phyloP scores from a whole-genome alignment of 2,797 vertebrate genomes.

The Corythornis leucogaster region DNA sequence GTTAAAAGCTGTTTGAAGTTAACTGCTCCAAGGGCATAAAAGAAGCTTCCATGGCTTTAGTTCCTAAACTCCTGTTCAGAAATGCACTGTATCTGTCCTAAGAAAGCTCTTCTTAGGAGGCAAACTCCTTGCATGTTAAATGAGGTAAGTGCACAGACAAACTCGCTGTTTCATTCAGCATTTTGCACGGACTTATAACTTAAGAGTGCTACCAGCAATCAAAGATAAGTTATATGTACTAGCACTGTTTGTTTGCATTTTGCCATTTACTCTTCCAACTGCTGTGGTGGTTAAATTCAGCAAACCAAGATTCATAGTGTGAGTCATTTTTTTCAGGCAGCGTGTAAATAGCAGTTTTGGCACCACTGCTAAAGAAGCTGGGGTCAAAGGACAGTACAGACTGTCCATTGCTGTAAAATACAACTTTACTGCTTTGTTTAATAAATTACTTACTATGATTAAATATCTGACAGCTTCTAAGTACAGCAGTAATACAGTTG shows the following conservation, averaged over 20 bases:
- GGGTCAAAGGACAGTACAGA: conserved; percentile 65
- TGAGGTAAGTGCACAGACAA: conserved; percentile 53
- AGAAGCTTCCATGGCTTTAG: conserved; percentile 58
- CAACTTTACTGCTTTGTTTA: conserved; percentile 51
- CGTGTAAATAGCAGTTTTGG: conserved; percentile 15
- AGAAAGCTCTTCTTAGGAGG: conserved; percentile 30
- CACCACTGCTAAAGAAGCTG: not conserved
- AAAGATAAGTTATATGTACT: not conserved
- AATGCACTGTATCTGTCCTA: conserved; percentile 58
- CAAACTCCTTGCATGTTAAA: conserved; percentile 57
- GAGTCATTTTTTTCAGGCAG: not conserved
- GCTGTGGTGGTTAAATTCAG: conserved; percentile 34
- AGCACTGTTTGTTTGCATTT: not conserved
- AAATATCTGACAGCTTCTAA: conserved; percentile 5
- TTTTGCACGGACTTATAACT: not conserved
- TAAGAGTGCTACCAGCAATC: not conserved
- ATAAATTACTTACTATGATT: conserved; percentile 52
- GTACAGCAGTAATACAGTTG: not conserved
- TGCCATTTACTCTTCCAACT: not conserved
- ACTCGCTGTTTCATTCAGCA: not conserved
- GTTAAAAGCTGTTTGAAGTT: conserved; percentile 70
- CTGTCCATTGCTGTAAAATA: conserved; percentile 29
- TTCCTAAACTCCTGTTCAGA: conserved; percentile 50
- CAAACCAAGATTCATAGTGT: not conserved
- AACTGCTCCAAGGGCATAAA: conserved; percentile 46